These are phyloP conservation scores for Danionella dracula DNA, from an alignment of 2,797 vertebrate species.

Conservation along the genomic window DNA sequence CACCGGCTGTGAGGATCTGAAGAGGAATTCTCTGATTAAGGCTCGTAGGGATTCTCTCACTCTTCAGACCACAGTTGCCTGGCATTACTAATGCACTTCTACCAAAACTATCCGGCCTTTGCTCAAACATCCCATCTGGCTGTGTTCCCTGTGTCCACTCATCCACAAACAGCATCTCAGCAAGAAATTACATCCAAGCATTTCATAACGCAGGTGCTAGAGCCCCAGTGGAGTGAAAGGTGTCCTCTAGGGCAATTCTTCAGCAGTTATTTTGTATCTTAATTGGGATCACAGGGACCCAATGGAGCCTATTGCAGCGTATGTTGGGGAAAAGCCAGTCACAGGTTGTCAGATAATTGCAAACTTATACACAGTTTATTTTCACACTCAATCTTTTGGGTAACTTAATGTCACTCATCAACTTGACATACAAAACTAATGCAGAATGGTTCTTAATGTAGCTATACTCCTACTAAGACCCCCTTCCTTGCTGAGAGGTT, in stretches of 20 bases:
- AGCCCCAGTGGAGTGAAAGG: neutral
- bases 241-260: neutral
- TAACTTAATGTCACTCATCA: too few relatives aligned
- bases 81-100: constrained; percentile 1
- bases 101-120: neutral
- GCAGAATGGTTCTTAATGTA: too few relatives aligned
- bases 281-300: too few relatives aligned
- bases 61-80: neutral
- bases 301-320: too few relatives aligned
- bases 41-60: neutral
- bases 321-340: too few relatives aligned
- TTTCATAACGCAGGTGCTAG: neutral
- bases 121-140: constrained; percentile 1
- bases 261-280: too few relatives aligned
- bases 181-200: constrained; percentile 12
- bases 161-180: neutral
- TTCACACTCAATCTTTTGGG: too few relatives aligned
- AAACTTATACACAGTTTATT: too few relatives aligned
- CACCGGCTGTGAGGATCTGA: neutral
- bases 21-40: constrained; percentile 6
- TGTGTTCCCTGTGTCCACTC: neutral
- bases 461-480: too few relatives aligned
- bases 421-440: too few relatives aligned
- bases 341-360: too few relatives aligned
- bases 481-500: too few relatives aligned